phyloP scores from a whole-genome alignment of 2,888 invertebrate genomes.

The Eumacrocentrus americanus region DNA sequence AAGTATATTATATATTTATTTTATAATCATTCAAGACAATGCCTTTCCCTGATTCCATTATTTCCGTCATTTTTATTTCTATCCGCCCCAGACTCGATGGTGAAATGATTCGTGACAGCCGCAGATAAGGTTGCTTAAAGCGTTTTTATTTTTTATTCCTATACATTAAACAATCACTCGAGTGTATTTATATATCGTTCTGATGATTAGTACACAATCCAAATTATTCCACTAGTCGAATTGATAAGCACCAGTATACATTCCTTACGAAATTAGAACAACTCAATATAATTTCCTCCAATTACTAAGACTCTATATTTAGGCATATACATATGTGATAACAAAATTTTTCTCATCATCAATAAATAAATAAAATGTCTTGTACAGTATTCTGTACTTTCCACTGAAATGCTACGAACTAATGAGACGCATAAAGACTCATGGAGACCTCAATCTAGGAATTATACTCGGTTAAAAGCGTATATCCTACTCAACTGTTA shows the following conservation, averaged over 20 bases:
- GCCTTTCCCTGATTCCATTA: neutral
- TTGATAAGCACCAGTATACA: constrained; percentile 4
- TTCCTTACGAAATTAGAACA: constrained; percentile 9
- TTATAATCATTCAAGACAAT: neutral
- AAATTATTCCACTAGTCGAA: constrained; percentile 12
- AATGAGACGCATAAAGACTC: neutral
- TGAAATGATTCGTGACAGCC: neutral
- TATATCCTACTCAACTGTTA: constrained; percentile 44
- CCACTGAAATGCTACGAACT: neutral
- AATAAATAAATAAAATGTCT: no score
- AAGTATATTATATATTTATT: neutral
- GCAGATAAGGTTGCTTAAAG: neutral
- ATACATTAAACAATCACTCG: no score
- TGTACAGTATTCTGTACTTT: neutral
- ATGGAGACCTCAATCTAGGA: constrained; percentile 36
- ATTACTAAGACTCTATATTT: constrained; percentile 1
- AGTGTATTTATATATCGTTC: no score
- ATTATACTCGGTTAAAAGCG: constrained; percentile 45
- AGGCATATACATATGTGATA: neutral
- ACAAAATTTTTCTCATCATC: neutral
- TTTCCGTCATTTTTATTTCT: neutral
- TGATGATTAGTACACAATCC: neutral
- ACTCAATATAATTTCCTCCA: neutral
- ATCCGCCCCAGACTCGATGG: neutral
- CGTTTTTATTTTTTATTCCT: neutral